Evolutionary conservation across 2,888 invertebrate species (phyloP).

Genomic region (Drosophila yooni): DNA sequence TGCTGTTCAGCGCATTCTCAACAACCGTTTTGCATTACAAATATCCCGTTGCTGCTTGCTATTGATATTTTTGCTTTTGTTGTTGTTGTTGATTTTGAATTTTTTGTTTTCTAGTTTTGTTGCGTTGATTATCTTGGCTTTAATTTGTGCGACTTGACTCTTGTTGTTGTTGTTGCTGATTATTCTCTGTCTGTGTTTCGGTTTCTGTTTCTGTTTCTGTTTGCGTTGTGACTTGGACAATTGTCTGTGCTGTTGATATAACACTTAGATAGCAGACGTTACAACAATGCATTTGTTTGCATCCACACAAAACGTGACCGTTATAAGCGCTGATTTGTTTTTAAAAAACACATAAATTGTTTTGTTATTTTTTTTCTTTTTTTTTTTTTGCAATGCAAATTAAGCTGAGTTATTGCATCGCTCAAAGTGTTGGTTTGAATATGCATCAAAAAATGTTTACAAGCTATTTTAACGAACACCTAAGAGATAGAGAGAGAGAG

Average conservation of each 20-base stretch:
- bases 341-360: slow-evolving; percentile 28
- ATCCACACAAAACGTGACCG: slow-evolving; percentile 70
- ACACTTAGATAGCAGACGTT: slow-evolving; percentile 70
- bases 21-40: slow-evolving; percentile 67
- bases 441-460: not conserved
- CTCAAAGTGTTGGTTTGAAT: not conserved
- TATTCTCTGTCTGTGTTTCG: slow-evolving; percentile 7
- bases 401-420: slow-evolving; percentile 2
- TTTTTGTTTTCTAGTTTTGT: not conserved
- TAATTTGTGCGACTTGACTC: slow-evolving; percentile 56
- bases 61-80: slow-evolving; percentile 17
- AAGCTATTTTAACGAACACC: not conserved
- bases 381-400: slow-evolving; percentile 21
- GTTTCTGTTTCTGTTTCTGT: slow-evolving; percentile 19
- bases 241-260: slow-evolving; percentile 70
- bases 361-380: slow-evolving; percentile 6
- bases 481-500: not conserved
- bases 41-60: slow-evolving; percentile 49
- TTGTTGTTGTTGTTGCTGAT: slow-evolving; percentile 4
- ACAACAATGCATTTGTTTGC: slow-evolving; percentile 69
- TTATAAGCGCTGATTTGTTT: slow-evolving; percentile 59
- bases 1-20: slow-evolving; percentile 40
- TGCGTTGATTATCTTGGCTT: slow-evolving; percentile 74
- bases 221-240: slow-evolving; percentile 51
- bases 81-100: not conserved